Evolutionary conservation across 2,888 invertebrate species (phyloP).

Genomic region (Archaeoteleia sp.): DNA sequence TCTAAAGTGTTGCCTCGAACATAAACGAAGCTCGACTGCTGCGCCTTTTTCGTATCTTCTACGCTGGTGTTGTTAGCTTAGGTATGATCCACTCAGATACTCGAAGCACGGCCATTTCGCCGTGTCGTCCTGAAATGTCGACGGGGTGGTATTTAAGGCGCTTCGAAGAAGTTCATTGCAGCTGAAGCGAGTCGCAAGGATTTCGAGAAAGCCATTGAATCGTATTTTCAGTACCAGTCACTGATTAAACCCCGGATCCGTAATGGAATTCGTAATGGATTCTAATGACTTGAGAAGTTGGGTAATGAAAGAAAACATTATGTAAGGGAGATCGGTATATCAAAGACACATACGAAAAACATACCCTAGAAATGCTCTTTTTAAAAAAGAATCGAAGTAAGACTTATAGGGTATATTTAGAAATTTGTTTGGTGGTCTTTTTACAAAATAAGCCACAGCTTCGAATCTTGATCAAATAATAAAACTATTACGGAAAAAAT

Average conservation of each 20-base stretch:
- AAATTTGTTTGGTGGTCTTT: too few species aligned
- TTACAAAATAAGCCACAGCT: too few species aligned
- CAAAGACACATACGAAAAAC: too few species aligned
- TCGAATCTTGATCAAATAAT: too few species aligned
- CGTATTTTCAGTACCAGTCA: not conserved
- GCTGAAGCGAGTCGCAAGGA: conserved; percentile 20
- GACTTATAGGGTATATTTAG: too few species aligned
- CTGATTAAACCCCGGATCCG: conserved; percentile 10
- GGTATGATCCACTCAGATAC: conserved; percentile 19
- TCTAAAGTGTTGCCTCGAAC: conserved; percentile 10
- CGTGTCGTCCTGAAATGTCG: conserved; percentile 22
- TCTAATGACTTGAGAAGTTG: conserved; percentile 1
- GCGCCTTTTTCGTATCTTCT: not conserved
- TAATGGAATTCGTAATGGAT: conserved; percentile 11
- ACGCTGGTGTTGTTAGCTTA: conserved; percentile 6
- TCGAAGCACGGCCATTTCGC: conserved; percentile 24
- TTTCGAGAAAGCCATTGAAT: conserved; percentile 15
- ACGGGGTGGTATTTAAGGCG: conserved; percentile 17
- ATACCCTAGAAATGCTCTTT: too few species aligned
- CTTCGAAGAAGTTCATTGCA: conserved; percentile 6
- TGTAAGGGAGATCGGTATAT: not conserved
- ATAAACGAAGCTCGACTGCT: conserved; percentile 17
- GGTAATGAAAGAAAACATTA: conserved; percentile 6
- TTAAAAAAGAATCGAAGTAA: too few species aligned
- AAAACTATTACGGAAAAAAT: too few species aligned